These are phyloP conservation scores for Acridotheres tristis DNA, from an alignment of 2,797 vertebrate species.

Conservation along the genomic window DNA sequence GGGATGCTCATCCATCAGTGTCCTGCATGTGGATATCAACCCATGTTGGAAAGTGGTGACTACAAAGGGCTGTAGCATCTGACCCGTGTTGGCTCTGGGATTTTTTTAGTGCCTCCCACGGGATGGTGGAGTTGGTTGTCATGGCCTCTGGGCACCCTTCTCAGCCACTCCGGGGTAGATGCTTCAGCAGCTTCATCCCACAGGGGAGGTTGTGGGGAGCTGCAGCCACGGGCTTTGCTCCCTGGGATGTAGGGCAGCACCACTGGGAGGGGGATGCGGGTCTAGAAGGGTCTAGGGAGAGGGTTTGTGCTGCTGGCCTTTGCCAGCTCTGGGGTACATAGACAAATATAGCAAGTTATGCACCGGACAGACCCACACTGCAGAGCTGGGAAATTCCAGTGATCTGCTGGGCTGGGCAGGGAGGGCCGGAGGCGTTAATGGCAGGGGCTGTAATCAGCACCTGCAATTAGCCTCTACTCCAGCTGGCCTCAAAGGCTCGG, in stretches of 20 bases:
- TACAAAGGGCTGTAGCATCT: accelerated
- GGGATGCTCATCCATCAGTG: neutral
- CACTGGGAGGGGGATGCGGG: accelerated
- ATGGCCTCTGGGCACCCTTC: accelerated
- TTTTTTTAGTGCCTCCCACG: neutral
- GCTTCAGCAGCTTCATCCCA: accelerated
- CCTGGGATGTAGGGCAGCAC: accelerated
- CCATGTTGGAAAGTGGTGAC: neutral
- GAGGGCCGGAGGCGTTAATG: neutral
- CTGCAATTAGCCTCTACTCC: conserved; percentile 45
- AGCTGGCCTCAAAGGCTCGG: conserved; percentile 8
- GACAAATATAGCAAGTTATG: conserved; percentile 39
- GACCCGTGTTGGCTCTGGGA: neutral
- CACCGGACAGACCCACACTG: neutral
- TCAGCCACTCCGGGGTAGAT: accelerated
- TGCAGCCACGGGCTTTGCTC: neutral
- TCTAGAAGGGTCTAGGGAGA: neutral
- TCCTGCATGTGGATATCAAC: accelerated
- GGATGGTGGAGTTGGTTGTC: neutral
- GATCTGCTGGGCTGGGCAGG: neutral
- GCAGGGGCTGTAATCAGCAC: conserved; percentile 28
- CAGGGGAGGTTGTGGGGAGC: neutral
- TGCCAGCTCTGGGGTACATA: neutral
- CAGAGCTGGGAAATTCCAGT: neutral
- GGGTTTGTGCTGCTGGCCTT: neutral